phyloP scores from a whole-genome alignment of 2,113 vertebrate species.

The Ceyx cyanopectus region DNA sequence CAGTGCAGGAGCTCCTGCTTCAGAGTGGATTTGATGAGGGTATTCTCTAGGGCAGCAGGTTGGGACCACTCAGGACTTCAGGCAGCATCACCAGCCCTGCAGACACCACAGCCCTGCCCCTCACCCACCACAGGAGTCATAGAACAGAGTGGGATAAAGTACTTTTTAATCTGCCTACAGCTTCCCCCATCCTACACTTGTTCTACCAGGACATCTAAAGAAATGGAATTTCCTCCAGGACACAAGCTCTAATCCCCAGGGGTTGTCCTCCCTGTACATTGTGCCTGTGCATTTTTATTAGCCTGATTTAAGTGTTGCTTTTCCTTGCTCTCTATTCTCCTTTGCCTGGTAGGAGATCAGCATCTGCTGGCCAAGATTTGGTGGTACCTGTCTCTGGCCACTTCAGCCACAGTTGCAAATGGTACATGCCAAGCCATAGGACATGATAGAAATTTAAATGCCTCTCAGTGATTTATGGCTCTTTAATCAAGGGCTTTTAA shows the following conservation, averaged over 20 bases:
- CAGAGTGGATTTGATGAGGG: background rate
- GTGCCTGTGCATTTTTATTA: background rate
- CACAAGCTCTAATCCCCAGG: background rate
- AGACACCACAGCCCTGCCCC: background rate
- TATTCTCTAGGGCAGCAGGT: background rate
- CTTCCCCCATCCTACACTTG: background rate
- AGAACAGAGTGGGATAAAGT: background rate
- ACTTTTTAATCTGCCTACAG: background rate
- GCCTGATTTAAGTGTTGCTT: background rate
- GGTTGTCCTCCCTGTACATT: background rate
- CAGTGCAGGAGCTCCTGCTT: background rate
- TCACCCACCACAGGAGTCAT: background rate
- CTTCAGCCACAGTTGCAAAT: background rate
- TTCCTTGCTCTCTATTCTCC: background rate
- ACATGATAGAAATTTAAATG: conserved; percentile 56
- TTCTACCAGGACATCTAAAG: background rate
- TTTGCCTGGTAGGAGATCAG: background rate
- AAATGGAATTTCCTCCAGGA: background rate
- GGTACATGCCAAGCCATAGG: background rate
- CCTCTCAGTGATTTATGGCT: conserved; percentile 59
- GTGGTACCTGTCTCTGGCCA: background rate
- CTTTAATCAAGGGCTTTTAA: conserved; percentile 73
- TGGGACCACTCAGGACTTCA: background rate
- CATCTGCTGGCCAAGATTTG: background rate
- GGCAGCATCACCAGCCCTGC: background rate